Percentiles rank a stretch among this genome's conserved stretches.
Evolutionary conservation across 1,140 invertebrate species (phyloP).

Genomic region (Manduca sexta): DNA sequence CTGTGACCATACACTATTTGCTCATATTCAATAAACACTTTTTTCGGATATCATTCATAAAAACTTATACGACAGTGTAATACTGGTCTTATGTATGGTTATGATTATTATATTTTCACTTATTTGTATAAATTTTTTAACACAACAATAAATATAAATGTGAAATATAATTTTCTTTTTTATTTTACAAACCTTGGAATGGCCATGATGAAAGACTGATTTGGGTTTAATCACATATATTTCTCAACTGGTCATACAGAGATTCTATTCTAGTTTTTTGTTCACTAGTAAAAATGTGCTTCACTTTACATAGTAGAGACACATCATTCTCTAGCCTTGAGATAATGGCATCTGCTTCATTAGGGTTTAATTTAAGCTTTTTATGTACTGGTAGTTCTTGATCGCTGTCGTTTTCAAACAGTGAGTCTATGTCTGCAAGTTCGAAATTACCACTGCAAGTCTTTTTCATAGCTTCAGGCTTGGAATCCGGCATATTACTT

Average conservation of each 20-base stretch:
- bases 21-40: neutral
- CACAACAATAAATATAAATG: slow-evolving; percentile 72
- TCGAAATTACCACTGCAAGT: slow-evolving; percentile 37
- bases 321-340: slow-evolving; percentile 32
- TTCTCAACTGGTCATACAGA: slow-evolving; percentile 36
- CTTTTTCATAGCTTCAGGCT: neutral
- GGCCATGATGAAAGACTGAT: slow-evolving; percentile 23
- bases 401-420: slow-evolving; percentile 36
- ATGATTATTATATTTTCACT: slow-evolving; percentile 58
- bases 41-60: neutral
- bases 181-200: slow-evolving; percentile 24
- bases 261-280: slow-evolving; percentile 29
- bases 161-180: slow-evolving; percentile 54
- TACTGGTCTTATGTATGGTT: slow-evolving; percentile 47
- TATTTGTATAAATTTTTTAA: slow-evolving; percentile 71
- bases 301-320: slow-evolving; percentile 22
- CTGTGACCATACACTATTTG: slow-evolving; percentile 5
- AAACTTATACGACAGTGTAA: slow-evolving; percentile 37
- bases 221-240: slow-evolving; percentile 33
- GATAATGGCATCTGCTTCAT: slow-evolving; percentile 31
- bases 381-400: slow-evolving; percentile 35
- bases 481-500: neutral
- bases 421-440: slow-evolving; percentile 35
- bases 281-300: slow-evolving; percentile 28
- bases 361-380: slow-evolving; percentile 34